Base-by-base conservation (phyloP, 2,797 vertebrate genomes). In the Sebastes wilsoni region DNA sequence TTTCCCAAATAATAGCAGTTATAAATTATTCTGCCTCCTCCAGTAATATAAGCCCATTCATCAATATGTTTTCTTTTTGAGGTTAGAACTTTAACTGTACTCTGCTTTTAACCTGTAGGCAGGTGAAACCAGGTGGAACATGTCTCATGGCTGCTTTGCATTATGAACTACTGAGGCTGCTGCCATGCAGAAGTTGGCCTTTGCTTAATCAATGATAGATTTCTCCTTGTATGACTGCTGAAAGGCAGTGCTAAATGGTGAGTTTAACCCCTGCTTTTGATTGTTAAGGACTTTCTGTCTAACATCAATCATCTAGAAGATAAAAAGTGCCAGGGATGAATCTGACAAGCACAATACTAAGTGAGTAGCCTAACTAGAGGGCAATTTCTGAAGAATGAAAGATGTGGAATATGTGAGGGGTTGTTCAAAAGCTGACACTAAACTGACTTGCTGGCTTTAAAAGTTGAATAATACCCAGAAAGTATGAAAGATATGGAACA, bases 61-160 rank as follows among this genome's bases (percentile, higher is more conserved):
- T 85, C 66, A 71, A 36, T 73, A n/a, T 64, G 52, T 81, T 78
- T 78, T 86, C 36, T 66, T 72, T 81, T 79, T 71, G 4, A 76
- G 55, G 54, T 78, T 25, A 59, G 28, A 83, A 78, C 55, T 77
- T 76, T 22, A 73, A 71, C 67, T 70, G 70, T 6, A 23, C 73
- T 74, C 62, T 77, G 22, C 18, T 67, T 83, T 81, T 65, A 59
- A 87, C 60, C 68, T 64, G 20, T 36, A 66, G 66, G 69, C 55
- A 82, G 72, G 64, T 36, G 58, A 84, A 87, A 82, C 71, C 69
- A 79, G 74, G 70, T 78, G 74, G 23, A 83, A 69, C 9, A 32
- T 84, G 83, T 66, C 85, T 81, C 59, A 54, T 79, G 61, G 85
- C 72, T 92, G 71, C 79, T 86, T 77, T 71, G 67, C 38, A 81